These are phyloP conservation scores for Dicyrtomina minuta DNA, from an alignment of 2,888 invertebrate species.

Conservation along the genomic window DNA sequence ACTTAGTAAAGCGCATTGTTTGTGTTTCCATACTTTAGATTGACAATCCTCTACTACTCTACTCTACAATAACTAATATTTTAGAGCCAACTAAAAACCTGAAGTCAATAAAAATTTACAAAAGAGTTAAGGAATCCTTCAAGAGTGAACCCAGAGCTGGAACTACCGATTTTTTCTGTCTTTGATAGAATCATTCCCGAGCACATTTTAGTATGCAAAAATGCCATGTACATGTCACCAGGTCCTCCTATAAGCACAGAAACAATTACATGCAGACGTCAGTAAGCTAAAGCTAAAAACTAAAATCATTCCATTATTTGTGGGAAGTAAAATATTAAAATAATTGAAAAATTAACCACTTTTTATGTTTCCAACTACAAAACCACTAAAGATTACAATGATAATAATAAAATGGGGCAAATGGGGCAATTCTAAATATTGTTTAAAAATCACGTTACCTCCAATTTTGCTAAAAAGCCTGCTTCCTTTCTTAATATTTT, in stretches of 20 bases:
- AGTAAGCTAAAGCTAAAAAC: background rate
- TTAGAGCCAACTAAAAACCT: background rate
- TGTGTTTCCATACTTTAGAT: too few relatives aligned
- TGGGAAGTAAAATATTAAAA: background rate
- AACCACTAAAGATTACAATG: too few relatives aligned
- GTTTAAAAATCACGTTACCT: conserved; percentile 3
- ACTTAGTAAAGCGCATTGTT: background rate
- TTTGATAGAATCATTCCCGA: conserved; percentile 39
- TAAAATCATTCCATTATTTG: too few relatives aligned
- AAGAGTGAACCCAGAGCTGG: conserved; percentile 35
- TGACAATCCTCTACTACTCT: too few relatives aligned
- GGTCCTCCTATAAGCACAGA: conserved; percentile 36
- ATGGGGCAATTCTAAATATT: background rate
- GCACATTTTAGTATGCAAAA: conserved; percentile 37
- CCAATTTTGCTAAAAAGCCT: conserved; percentile 23
- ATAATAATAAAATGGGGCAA: background rate
- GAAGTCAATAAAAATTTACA: too few relatives aligned
- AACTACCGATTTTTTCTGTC: conserved; percentile 38
- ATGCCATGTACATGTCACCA: conserved; percentile 40
- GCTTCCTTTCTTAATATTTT: conserved; percentile 33
- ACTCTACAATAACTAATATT: too few relatives aligned
- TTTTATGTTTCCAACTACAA: too few relatives aligned
- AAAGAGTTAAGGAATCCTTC: conserved; percentile 34
- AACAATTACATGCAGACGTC: background rate
- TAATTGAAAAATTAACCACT: background rate